Percentiles rank a stretch among this genome's conserved stretches.
Conservation (phyloP, 2,797 vertebrate genomes). For the Phoebastria nigripes region DNA sequence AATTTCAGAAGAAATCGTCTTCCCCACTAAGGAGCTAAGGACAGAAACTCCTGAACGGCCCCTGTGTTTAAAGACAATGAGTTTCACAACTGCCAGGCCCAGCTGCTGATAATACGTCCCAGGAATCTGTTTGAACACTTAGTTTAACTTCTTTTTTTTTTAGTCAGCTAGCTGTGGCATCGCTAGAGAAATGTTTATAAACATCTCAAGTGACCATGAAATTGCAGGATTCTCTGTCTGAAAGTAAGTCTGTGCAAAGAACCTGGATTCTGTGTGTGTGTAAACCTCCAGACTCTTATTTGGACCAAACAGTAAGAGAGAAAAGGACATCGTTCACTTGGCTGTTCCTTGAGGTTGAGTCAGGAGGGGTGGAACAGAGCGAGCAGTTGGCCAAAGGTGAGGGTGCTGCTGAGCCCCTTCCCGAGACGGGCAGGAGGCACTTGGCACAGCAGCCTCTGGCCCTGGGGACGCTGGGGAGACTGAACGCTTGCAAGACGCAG, state of each 20-base stretch:
- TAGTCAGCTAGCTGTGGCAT: background rate
- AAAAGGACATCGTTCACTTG: background rate
- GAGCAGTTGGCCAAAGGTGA: constrained; percentile 32
- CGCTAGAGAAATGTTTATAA: background rate
- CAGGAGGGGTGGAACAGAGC: background rate
- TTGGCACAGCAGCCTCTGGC: background rate
- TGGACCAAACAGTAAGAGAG: background rate
- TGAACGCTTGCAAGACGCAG: background rate
- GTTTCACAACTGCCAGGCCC: background rate
- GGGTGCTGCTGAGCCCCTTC: background rate
- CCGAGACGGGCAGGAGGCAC: background rate
- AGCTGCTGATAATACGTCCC: background rate
- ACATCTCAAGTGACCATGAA: background rate
- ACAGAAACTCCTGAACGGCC: background rate
- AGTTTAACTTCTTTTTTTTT: background rate
- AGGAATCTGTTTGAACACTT: background rate
- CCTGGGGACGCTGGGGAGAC: background rate
- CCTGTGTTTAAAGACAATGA: background rate
- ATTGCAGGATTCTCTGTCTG: background rate
- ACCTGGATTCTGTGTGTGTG: background rate
- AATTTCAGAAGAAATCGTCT: background rate
- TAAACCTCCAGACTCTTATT: background rate
- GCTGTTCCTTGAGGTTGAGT: background rate
- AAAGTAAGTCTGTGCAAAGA: background rate
- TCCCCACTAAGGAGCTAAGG: background rate